A percentile compares a stretch with the other conserved stretches of the same genome.
Conservation (phyloP, 2,888 invertebrate genomes). For the Tanytarsus gracilentus region DNA sequence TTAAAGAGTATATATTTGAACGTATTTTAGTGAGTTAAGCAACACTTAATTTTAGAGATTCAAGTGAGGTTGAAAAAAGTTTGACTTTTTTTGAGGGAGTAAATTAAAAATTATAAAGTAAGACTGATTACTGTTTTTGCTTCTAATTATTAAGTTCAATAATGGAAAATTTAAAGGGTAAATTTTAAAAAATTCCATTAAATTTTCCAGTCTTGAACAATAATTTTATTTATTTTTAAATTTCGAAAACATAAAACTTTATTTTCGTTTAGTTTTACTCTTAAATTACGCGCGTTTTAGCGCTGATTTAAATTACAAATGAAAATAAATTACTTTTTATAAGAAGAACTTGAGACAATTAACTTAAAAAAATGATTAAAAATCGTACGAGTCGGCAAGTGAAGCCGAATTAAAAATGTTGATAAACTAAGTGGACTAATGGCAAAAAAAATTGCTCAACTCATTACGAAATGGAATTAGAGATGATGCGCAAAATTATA, state of each 20-base stretch:
- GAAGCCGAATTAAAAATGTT: too few species aligned
- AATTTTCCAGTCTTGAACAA: neutral
- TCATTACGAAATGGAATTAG: too few species aligned
- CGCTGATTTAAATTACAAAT: conserved; percentile 5
- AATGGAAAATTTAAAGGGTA: neutral
- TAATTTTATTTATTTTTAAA: conserved; percentile 10
- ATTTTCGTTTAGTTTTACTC: neutral
- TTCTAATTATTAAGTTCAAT: neutral
- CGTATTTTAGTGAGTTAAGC: neutral
- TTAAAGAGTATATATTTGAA: neutral
- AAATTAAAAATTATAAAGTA: neutral
- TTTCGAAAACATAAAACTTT: neutral
- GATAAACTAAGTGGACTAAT: too few species aligned
- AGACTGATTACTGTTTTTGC: conserved; percentile 1
- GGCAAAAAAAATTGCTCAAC: too few species aligned
- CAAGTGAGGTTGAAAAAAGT: neutral
- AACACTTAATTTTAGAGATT: too few species aligned
- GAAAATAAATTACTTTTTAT: conserved; percentile 29
- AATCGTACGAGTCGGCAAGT: too few species aligned
- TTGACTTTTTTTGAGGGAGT: neutral
- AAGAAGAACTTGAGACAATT: too few species aligned
- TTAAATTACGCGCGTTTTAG: conserved; percentile 16
- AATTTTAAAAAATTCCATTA: neutral
- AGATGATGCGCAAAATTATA: too few species aligned
- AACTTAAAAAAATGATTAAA: too few species aligned